These are phyloP conservation scores for Drosophila bocqueti DNA, from an alignment of 1,140 invertebrate genomes.

Conservation along the genomic window DNA sequence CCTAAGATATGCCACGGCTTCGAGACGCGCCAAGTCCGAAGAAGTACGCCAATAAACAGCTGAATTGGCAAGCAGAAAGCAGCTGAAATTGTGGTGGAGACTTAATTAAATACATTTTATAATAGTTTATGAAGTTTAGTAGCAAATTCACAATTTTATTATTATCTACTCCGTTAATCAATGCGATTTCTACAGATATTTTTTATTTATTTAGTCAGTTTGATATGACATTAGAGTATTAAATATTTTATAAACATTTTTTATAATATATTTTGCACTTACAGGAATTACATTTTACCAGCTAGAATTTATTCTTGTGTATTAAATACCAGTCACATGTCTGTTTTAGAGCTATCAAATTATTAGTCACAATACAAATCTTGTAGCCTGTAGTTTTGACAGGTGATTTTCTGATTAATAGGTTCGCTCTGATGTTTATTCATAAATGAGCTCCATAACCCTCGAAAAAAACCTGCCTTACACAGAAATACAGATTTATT, in stretches of 20 bases:
- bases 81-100: background rate
- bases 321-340: background rate
- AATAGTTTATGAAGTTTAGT: background rate
- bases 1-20: constrained; percentile 26
- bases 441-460: constrained; percentile 27
- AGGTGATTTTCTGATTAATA: constrained; percentile 53
- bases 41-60: constrained; percentile 11
- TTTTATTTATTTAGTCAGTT: background rate
- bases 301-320: background rate
- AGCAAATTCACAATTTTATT: too few species aligned
- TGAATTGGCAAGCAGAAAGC: background rate
- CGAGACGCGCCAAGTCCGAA: constrained; percentile 10
- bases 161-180: background rate
- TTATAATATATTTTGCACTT: background rate
- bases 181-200: background rate
- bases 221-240: background rate
- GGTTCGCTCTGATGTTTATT: constrained; percentile 41
- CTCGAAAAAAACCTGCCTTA: constrained; percentile 45
- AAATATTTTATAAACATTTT: background rate
- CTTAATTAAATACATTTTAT: background rate
- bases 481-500: constrained; percentile 46
- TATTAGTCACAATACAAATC: constrained; percentile 31
- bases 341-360: background rate
- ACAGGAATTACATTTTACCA: background rate
- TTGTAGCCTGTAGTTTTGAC: constrained; percentile 34